These are phyloP conservation scores for Dinoponera quadriceps DNA, from an alignment of 1,140 invertebrate genomes.

Conservation along the genomic window DNA sequence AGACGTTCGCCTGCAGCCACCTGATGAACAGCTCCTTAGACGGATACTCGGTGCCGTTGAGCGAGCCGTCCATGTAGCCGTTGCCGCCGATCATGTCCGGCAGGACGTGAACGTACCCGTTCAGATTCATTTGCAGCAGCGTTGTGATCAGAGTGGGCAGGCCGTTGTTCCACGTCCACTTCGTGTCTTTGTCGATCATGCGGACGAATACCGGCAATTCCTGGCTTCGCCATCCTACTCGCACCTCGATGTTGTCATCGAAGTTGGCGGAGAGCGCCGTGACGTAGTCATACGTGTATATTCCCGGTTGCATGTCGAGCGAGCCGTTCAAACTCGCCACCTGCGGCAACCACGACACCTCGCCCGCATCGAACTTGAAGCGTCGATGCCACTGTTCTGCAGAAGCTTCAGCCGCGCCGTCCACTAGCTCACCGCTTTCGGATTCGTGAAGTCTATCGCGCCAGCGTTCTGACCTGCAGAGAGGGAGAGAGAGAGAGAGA, in stretches of 20 bases:
- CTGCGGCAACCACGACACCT: constrained; percentile 88
- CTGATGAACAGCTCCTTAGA: constrained; percentile 94
- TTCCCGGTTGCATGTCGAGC: constrained; percentile 86
- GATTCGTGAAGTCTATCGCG: constrained; percentile 93
- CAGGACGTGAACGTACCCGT: constrained; percentile 94
- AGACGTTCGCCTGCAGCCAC: constrained; percentile 95
- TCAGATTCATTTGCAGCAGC: constrained; percentile 91
- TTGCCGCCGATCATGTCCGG: constrained; percentile 98
- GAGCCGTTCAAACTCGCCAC: constrained; percentile 84
- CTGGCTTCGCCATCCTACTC: constrained; percentile 90
- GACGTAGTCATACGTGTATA: constrained; percentile 89
- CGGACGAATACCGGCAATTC: constrained; percentile 93
- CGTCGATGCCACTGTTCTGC: constrained; percentile 90
- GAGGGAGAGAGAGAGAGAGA: too few species aligned
- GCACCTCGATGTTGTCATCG: constrained; percentile 90
- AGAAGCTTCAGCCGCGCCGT: constrained; percentile 87
- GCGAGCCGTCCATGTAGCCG: constrained; percentile 88
- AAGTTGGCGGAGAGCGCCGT: constrained; percentile 87
- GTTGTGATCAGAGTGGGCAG: constrained; percentile 92
- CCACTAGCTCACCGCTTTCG: constrained; percentile 91
- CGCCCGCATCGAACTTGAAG: constrained; percentile 97
- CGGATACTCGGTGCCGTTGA: constrained; percentile 82
- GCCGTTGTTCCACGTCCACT: constrained; percentile 93
- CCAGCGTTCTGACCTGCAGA: constrained; percentile 83
- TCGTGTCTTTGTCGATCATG: constrained; percentile 95